Percentiles rank a stretch among this genome's conserved stretches.
Conservation (phyloP, 1,140 invertebrate genomes). For the Drosophila rhopaloa region DNA sequence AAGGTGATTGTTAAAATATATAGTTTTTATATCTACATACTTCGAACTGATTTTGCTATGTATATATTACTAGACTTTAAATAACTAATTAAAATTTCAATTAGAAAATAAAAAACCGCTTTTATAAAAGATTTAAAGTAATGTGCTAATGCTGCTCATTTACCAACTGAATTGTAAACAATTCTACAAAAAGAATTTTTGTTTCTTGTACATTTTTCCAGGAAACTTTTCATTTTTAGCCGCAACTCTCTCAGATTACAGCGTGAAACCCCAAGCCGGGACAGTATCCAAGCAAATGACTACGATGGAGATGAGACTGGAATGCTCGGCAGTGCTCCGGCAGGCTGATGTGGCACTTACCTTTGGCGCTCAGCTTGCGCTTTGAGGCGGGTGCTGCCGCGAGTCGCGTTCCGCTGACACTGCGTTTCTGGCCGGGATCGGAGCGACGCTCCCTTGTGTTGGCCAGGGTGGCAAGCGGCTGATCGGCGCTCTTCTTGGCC, state of each 20-base stretch:
- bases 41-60: too few relatives aligned
- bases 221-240: background rate
- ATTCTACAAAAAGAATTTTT: too few relatives aligned
- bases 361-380: constrained; percentile 63
- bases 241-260: constrained; percentile 1
- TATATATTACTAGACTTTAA: too few relatives aligned
- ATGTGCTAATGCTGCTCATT: too few relatives aligned
- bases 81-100: too few relatives aligned
- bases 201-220: background rate
- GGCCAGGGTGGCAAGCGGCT: constrained; percentile 48
- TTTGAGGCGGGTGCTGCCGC: constrained; percentile 24
- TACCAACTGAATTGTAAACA: too few relatives aligned
- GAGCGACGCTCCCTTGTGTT: constrained; percentile 68
- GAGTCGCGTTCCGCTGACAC: constrained; percentile 41
- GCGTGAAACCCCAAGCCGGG: constrained; percentile 6
- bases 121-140: too few relatives aligned
- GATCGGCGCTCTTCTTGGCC: constrained; percentile 73
- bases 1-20: too few relatives aligned
- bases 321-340: background rate
- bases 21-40: too few relatives aligned
- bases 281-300: constrained; percentile 39
- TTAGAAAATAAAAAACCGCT: too few relatives aligned
- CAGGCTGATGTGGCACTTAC: constrained; percentile 30
- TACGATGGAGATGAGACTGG: constrained; percentile 30
- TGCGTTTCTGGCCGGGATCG: constrained; percentile 55